phyloP scores from a whole-genome alignment of 2,888 invertebrate genomes.

The Troglohyphantes excavatus region DNA sequence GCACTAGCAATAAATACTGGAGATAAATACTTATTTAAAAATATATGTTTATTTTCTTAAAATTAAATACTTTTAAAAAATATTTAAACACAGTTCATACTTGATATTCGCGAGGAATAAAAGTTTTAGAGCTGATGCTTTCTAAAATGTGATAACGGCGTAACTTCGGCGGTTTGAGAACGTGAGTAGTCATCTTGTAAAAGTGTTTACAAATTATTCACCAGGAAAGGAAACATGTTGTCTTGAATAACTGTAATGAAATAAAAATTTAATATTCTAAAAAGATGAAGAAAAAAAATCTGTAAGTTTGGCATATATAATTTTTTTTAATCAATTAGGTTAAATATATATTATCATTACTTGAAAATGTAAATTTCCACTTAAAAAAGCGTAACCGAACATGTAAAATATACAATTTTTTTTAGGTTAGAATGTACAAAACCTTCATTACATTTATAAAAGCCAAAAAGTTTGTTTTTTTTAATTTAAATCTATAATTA shows the following conservation, averaged over 20 bases:
- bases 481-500: too few species aligned
- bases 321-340: too few species aligned
- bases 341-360: too few species aligned
- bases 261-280: neutral
- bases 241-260: neutral
- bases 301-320: too few species aligned
- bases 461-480: too few species aligned
- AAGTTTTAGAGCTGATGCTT: slow-evolving; percentile 89
- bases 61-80: too few species aligned
- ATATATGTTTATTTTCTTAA: too few species aligned
- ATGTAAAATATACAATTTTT: too few species aligned
- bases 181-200: slow-evolving; percentile 59
- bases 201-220: neutral
- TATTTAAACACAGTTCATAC: slow-evolving; percentile 82
- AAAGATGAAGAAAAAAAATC: neutral
- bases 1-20: neutral
- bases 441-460: too few species aligned
- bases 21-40: neutral
- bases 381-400: too few species aligned
- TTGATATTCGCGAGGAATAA: slow-evolving; percentile 91
- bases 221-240: neutral
- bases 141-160: slow-evolving; percentile 82
- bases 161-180: slow-evolving; percentile 64
- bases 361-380: too few species aligned
- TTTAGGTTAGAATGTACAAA: too few species aligned